These are phyloP conservation scores for Sphaerophoria taeniata DNA, from an alignment of 2,888 invertebrate genomes.

Conservation along the genomic window DNA sequence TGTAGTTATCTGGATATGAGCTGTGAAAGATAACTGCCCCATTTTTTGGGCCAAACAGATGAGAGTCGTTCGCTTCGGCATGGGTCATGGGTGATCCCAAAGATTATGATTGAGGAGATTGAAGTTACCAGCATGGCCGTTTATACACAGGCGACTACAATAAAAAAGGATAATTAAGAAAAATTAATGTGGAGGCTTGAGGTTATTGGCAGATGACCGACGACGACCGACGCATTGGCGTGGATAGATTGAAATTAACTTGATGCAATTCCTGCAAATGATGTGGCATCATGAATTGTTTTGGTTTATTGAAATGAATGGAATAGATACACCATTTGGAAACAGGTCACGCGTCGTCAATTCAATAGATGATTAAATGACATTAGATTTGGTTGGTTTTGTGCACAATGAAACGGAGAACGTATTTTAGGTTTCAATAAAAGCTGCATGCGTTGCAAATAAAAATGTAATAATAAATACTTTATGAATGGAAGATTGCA, in stretches of 20 bases:
- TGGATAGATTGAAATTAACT: slow-evolving; percentile 19
- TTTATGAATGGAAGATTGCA: too few relatives aligned
- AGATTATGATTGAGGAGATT: slow-evolving; percentile 64
- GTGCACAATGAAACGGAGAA: too few relatives aligned
- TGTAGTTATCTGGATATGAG: slow-evolving; percentile 50
- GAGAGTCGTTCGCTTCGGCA: background rate
- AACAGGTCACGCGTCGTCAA: slow-evolving; percentile 53
- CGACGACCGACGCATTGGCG: background rate
- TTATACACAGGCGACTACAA: slow-evolving; percentile 9
- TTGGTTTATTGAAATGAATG: slow-evolving; percentile 23
- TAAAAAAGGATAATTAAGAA: slow-evolving; percentile 20
- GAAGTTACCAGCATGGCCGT: slow-evolving; percentile 39
- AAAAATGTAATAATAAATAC: too few relatives aligned
- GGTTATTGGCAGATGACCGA: background rate
- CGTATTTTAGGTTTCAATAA: too few relatives aligned
- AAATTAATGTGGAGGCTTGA: background rate
- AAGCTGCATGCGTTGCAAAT: too few relatives aligned
- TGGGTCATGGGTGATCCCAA: slow-evolving; percentile 10
- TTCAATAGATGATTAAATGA: slow-evolving; percentile 23
- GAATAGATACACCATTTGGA: slow-evolving; percentile 3
- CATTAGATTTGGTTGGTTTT: background rate
- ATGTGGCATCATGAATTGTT: slow-evolving; percentile 50
- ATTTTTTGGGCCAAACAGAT: too few relatives aligned
- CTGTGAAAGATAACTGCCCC: too few relatives aligned
- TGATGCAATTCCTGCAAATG: slow-evolving; percentile 63